Base-by-base conservation (phyloP, 2,888 invertebrate species). In the Beris chalybata region DNA sequence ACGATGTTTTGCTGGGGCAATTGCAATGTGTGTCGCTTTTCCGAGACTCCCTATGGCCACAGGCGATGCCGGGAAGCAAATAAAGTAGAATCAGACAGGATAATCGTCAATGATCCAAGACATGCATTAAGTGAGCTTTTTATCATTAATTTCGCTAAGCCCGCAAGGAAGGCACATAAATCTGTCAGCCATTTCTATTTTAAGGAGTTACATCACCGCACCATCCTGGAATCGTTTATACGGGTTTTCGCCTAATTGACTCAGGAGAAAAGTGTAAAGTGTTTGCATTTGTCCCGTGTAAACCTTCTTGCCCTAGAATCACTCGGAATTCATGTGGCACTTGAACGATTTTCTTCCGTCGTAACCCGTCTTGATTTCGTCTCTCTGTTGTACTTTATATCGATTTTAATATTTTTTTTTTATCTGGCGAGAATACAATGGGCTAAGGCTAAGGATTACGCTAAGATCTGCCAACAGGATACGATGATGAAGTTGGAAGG, bases 161-260 rank as follows among this genome's bases (percentile, higher is more conserved):
- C 61, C 50, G 30, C 43, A 50, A 61, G n/a, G 5, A 4, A 29
- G n/a, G 61, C 7, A 29, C 15, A 50, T 61, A 61, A 61, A 61
- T 61, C 50, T 52, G 61, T 61, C 61, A 61, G 61, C 61, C 61
- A 61, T 61, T 61, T 61, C 61, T 50, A 22, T 61, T 61, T 52
- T 22, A 61, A 29, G 38, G 38, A 61, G 50, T 61, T 61, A 61
- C 61, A 61, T 61, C 61, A 61, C 52, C 22, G 48, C 59, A 15
- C 61, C 61, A 61, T 50, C 61, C 61, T 38, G 31, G 7, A 38
- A 38, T 7, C 9, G 38, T 1, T 1, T 3, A 9, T 38, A 38
- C 1, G 38, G 31, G 7, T 38, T 9, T 38, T 38, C 9, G 48
- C 48, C 48, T 61, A 50, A 50, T 61, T 61, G 59, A 59, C 48